Base-by-base conservation (phyloP, 2,113 vertebrate genomes). In the Sula dactylatra region DNA sequence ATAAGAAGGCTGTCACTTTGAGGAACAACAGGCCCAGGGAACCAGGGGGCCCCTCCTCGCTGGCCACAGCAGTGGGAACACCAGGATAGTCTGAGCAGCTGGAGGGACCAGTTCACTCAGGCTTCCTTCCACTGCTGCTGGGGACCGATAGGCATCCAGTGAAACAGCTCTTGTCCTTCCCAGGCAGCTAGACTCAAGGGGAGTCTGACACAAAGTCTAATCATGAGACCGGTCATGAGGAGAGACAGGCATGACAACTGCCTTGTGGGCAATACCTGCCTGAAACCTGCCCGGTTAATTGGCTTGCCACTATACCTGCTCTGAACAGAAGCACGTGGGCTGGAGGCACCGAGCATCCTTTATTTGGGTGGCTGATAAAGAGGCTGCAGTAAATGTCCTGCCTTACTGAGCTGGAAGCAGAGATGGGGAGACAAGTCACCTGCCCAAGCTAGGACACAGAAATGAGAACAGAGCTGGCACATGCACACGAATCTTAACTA, bases 381-480 rank as follows among this genome's bases (percentile, higher is more conserved):
- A 52, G 34, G 16, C 62, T 80, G 62, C 32, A 66, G 61, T 25
- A 24, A 67, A 58, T 66, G 14, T 11, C n/a, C 16, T 0, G 0
- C 32, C n/a, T 72, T 56, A 61, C 7, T 3, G 1, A 32, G 73
- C 2, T 8, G 69, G 45, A 80, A 26, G 16, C 27, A 58, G 59
- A 54, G 50, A 16, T 34, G 27, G 19, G 59, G 72, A 67, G n/a
- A 74, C n/a, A 45, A 49, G 31, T 88, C 42, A 42, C 8, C n/a
- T 81, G 64, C 50, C 34, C 8, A 29, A 55, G 64, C 27, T 32
- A 4, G 91, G n/a, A 42, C 40, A 20, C 9, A 27, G 56, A 22
- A n/a, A 64, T 20, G 81, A 84, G 73, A 74, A 82, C 84, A 82
- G 81, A 87, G 66, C 84, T 94, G 94, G 73, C 73, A 74, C 2